Evolutionary conservation across 1,140 invertebrate species (phyloP), one percentile per base, ranked within the genome.

Genomic region (Drosophila rhopaloa): DNA sequence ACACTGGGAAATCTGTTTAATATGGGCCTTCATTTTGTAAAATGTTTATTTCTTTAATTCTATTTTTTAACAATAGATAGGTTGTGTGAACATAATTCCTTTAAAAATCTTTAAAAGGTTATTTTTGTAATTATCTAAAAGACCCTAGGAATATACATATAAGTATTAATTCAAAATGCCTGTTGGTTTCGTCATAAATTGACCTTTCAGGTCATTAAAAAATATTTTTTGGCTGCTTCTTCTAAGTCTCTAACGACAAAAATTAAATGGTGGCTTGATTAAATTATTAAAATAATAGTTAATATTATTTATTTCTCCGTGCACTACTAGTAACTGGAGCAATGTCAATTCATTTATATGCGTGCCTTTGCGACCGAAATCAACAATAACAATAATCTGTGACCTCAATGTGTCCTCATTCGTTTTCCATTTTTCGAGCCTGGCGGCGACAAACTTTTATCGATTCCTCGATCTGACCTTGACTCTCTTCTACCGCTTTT

Each of bases 391-490:
- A 40, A 47, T 43, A 47, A 27, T 19, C 62, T 11, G 66, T 81
- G 60, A 65, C 72, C 66, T 61, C 56, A 54, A 71, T 71, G 19
- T 35, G 67, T 71, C 67, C 67, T 71, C 66, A 37, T 50, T 48
- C 27, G 51, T 35, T 80, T 75, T 43, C 60, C 65, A 43, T 35
- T 48, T 61, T 74, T 32, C 41, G 43, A 53, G 56, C 44, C 63
- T 57, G 65, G 65, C 50, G 67, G 67, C 38, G 53, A 68, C 61
- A 79, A 58, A 71, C 44, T 61, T 74, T 79, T 79, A 83, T 82
- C 57, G 79, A 82, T 82, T 82, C 54, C 53, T 41, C 57, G 47
- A 47, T 37, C 46, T 67, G 79, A 82, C 79, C 80, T 82, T 82
- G 58, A 57, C 59, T 70, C 47, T 37, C 13, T 24, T 57, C n/a